Conservation (phyloP, 2,888 invertebrate genomes). For the Osmoderma eremita region DNA sequence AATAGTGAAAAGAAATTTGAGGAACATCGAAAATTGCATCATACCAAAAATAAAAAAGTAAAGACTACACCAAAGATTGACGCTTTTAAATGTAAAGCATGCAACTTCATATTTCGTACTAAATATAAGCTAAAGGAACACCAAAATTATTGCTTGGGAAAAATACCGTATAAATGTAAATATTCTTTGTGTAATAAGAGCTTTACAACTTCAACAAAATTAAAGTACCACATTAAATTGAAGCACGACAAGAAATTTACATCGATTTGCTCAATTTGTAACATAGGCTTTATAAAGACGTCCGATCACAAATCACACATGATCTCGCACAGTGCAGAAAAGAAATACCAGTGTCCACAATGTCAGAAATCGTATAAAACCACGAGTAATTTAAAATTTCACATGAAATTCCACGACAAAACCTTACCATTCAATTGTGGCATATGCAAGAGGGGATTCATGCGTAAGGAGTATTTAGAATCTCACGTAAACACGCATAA, state of each 20-base stretch:
- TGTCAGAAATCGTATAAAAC: slow-evolving; percentile 62
- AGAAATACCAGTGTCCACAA: slow-evolving; percentile 58
- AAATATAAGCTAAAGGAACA: slow-evolving; percentile 59
- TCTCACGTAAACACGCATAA: slow-evolving; percentile 60
- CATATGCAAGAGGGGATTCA: slow-evolving; percentile 60
- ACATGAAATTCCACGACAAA: slow-evolving; percentile 59
- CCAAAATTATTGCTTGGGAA: slow-evolving; percentile 58
- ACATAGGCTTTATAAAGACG: slow-evolving; percentile 60
- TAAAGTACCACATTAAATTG: slow-evolving; percentile 59
- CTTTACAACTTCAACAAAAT: slow-evolving; percentile 58
- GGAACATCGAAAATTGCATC: slow-evolving; percentile 46
- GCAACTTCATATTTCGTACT: slow-evolving; percentile 57
- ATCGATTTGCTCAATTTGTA: slow-evolving; percentile 61
- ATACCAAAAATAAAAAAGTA: neutral
- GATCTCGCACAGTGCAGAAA: slow-evolving; percentile 60
- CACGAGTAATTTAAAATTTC: slow-evolving; percentile 61
- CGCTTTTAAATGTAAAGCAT: slow-evolving; percentile 56
- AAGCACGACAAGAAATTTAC: slow-evolving; percentile 62
- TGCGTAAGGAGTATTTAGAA: slow-evolving; percentile 61
- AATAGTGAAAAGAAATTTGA: slow-evolving; percentile 50
- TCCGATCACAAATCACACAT: slow-evolving; percentile 62
- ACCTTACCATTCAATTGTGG: slow-evolving; percentile 57
- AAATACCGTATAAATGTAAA: slow-evolving; percentile 57
- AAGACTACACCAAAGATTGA: slow-evolving; percentile 49
- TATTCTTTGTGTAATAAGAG: slow-evolving; percentile 57